Evolutionary conservation across 2,888 invertebrate species (phyloP).

Genomic region (Cynaeus angustus): DNA sequence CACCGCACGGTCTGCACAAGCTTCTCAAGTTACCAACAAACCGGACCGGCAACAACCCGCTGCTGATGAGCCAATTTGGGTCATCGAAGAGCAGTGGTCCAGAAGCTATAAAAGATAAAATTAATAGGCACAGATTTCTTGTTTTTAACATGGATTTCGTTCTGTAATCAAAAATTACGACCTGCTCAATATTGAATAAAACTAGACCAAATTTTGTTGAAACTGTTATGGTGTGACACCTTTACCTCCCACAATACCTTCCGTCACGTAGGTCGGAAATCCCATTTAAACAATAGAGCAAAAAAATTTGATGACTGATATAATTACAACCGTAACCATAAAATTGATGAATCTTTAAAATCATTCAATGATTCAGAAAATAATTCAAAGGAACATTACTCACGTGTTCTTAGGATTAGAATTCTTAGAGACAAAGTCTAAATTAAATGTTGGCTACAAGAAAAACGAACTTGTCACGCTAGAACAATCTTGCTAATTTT

Average conservation of each 20-base stretch:
- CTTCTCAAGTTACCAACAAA: conserved; percentile 50
- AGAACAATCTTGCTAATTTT: conserved; percentile 6
- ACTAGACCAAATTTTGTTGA: too few relatives aligned
- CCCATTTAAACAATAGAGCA: too few relatives aligned
- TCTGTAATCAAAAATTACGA: too few relatives aligned
- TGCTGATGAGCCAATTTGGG: conserved; percentile 46
- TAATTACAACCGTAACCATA: too few relatives aligned
- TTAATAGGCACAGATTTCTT: too few relatives aligned
- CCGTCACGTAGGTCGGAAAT: too few relatives aligned
- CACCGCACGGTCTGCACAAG: conserved; percentile 44
- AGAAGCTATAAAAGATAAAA: too few relatives aligned
- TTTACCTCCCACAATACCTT: too few relatives aligned
- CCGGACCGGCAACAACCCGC: conserved; percentile 44
- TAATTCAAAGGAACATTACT: not conserved
- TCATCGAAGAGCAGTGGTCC: conserved; percentile 15
- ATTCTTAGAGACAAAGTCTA: not conserved
- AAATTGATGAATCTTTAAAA: not conserved
- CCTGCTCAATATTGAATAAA: too few relatives aligned
- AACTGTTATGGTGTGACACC: too few relatives aligned
- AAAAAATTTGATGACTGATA: too few relatives aligned
- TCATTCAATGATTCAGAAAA: not conserved
- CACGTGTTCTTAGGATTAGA: not conserved
- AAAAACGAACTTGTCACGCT: conserved; percentile 12
- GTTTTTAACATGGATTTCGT: too few relatives aligned
- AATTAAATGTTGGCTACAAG: not conserved